phyloP scores from a whole-genome alignment of 2,113 vertebrate genomes.

The Cranoglanis bouderius region DNA sequence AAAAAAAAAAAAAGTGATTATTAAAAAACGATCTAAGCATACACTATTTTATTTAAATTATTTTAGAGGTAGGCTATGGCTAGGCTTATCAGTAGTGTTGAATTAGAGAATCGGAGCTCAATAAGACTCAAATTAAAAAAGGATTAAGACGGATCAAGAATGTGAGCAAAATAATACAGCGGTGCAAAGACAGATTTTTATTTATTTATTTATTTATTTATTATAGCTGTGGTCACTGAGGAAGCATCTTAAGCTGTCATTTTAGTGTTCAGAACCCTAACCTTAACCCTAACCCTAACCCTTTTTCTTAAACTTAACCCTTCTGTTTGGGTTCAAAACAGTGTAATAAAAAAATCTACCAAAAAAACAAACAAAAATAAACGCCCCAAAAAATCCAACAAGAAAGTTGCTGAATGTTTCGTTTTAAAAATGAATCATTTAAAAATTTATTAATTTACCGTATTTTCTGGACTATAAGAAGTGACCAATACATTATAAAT shows the following conservation, averaged over 20 bases:
- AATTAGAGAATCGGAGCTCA: conserved; percentile 15
- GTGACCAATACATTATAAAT: background rate
- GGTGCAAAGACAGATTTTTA: conserved; percentile 24
- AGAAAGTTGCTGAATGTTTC: background rate
- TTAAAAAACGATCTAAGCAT: conserved; percentile 6
- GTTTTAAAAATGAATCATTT: background rate
- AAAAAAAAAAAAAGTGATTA: conserved; percentile 6
- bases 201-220: background rate
- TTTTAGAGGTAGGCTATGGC: conserved; percentile 55
- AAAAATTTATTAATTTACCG: background rate
- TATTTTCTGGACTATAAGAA: background rate
- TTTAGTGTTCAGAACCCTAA: background rate
- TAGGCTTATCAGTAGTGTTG: conserved; percentile 46
- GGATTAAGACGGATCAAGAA: background rate
- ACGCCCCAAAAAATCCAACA: background rate
- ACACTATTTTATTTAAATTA: conserved; percentile 23
- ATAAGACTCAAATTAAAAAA: conserved; percentile 40
- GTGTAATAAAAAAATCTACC: background rate
- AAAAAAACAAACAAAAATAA: background rate
- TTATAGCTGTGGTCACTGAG: background rate
- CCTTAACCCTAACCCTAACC: too few relatives aligned
- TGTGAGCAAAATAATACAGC: conserved; percentile 8
- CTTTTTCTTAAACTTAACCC: background rate
- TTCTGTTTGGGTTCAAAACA: background rate
- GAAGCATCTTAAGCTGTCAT: background rate